Base-by-base conservation (phyloP, 2,113 vertebrate genomes). In the Myrmecophaga tridactyla region DNA sequence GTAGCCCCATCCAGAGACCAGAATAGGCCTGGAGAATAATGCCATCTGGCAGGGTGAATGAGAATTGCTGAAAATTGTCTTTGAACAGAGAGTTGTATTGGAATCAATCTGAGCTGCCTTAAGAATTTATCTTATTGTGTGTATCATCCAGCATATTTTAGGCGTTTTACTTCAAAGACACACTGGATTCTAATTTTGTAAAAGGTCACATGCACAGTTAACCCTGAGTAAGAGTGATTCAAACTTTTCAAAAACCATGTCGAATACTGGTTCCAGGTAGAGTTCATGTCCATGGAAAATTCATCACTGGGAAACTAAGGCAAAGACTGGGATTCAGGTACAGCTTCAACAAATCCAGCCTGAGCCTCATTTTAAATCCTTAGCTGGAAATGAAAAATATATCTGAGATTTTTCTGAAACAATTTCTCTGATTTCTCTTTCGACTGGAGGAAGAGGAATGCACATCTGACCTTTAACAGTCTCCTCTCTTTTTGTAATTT, bases 351-450 rank as follows among this genome's bases (percentile, higher is more conserved):
- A 36, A 73, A 76, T 41, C 25, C 17, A 88, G 20, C 77, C 3
- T 60, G 48, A 48, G 27, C 60, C 6, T 15, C 41, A 58, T 83
- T 91, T 93, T 41, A 27, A 88, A 53, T 89, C 85, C 58, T 67
- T 43, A 46, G n/a, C 2, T 80, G 86, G 58, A 87, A 76, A 63
- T 77, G 36, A 63, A 82, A 84, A 48, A 41, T 11, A 34, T 34
- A 46, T 58, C 23, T 91, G 82, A 48, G 5, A 67, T 81, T 95
- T 94, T 96, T 92, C 41, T 78, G 86, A 82, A 92, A 73, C 39
- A 53, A 62, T 63, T 86, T 48, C 17, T 85, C 2, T 89, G 36
- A 53, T 77, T 86, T 13, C 53, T 70, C 23, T 67, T 69, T 83
- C 84, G 31, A 43, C 25, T 31, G 8, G 23, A 39, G 48, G 36